Evolutionary conservation across 2,113 vertebrate species (phyloP).

Genomic region (Bubalus kerabau): DNA sequence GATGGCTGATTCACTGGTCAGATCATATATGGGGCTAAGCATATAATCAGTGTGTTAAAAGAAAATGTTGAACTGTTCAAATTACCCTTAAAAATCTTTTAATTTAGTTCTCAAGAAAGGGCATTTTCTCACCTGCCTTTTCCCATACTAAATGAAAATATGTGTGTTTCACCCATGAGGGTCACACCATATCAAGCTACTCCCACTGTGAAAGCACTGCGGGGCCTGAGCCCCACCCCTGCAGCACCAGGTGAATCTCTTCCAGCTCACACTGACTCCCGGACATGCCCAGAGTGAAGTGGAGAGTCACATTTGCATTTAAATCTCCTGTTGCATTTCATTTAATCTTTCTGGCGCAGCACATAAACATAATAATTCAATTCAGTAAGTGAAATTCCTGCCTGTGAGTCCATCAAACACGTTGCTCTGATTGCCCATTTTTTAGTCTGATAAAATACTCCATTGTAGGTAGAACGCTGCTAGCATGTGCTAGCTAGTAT

Average conservation of each 20-base stretch:
- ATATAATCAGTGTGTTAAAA: not conserved
- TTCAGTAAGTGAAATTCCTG: not conserved
- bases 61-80: not conserved
- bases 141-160: not conserved
- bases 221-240: not conserved
- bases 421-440: not conserved
- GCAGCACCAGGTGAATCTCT: too few species aligned
- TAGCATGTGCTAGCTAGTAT: not conserved
- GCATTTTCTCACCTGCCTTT: not conserved
- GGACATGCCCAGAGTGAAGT: not conserved
- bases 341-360: not conserved
- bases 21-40: not conserved
- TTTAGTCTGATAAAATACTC: not conserved
- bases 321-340: not conserved
- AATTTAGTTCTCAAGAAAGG: not conserved
- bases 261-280: not conserved
- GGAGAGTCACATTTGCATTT: not conserved
- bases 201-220: not conserved
- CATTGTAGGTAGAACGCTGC: not conserved
- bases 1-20: not conserved
- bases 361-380: not conserved
- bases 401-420: not conserved
- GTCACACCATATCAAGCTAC: not conserved
- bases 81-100: not conserved
- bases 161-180: not conserved